Conservation (phyloP, 2,113 vertebrate genomes). For the Paradisaea rubra region DNA sequence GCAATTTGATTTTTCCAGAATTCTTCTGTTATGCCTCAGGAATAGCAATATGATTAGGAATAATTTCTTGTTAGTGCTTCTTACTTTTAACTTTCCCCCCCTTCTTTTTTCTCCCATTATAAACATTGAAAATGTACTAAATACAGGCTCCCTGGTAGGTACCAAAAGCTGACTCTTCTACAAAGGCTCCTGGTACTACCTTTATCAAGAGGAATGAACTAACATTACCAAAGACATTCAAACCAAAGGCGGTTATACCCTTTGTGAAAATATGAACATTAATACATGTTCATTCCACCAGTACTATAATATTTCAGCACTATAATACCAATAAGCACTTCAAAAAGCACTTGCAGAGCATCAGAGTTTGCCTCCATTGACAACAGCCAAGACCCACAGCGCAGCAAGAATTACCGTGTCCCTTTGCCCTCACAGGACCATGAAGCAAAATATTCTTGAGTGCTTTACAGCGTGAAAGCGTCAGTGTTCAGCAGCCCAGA, state of each 20-base stretch:
- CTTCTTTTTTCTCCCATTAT: background rate
- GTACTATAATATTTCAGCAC: background rate
- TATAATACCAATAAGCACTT: background rate
- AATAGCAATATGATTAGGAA: constrained; percentile 60
- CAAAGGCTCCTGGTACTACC: background rate
- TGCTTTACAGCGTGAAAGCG: background rate
- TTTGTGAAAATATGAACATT: background rate
- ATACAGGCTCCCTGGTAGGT: background rate
- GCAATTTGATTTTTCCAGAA: constrained; percentile 68
- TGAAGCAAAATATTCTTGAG: background rate
- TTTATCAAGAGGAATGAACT: background rate
- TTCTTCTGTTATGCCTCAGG: constrained; percentile 57
- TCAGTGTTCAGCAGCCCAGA: background rate
- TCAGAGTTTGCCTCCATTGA: background rate
- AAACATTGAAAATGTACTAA: background rate
- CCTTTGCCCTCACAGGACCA: background rate
- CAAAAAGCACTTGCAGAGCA: background rate
- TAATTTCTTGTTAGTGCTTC: constrained; percentile 12
- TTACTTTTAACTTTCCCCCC: background rate
- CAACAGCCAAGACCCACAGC: background rate
- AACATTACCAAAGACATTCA: background rate
- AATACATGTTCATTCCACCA: background rate
- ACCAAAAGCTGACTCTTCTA: background rate
- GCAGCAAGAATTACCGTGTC: background rate
- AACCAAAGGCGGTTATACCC: background rate